phyloP scores from a whole-genome alignment of 2,797 vertebrate genomes.

The Pampus argenteus region DNA sequence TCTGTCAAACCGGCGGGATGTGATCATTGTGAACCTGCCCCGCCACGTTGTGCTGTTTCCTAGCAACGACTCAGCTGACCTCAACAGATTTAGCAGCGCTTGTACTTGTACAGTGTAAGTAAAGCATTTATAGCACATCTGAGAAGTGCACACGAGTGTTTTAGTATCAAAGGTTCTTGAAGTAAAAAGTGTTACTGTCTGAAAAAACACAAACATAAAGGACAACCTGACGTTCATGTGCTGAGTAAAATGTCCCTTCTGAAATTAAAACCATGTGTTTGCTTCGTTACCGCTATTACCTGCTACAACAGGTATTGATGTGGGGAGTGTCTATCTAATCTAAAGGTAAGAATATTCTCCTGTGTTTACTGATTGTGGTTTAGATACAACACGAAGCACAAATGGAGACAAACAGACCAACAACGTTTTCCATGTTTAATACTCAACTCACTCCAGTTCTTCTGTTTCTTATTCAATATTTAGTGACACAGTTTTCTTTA shows the following conservation, averaged over 20 bases:
- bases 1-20: neutral
- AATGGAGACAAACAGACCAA: too few species aligned
- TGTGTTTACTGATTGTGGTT: conserved; percentile 18
- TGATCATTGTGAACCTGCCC: neutral
- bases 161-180: neutral
- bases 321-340: neutral
- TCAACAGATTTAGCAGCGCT: too few species aligned
- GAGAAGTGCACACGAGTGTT: neutral
- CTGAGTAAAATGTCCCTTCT: conserved; percentile 36
- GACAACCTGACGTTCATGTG: conserved; percentile 1
- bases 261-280: conserved; percentile 23
- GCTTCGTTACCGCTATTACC: conserved; percentile 37
- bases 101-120: too few species aligned
- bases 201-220: neutral
- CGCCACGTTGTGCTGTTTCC: too few species aligned
- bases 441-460: neutral
- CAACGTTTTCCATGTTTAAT: too few species aligned
- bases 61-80: neutral
- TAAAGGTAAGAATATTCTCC: neutral
- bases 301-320: conserved; percentile 16
- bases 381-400: neutral
- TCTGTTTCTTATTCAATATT: neutral
- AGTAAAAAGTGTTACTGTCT: neutral
- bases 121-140: neutral
- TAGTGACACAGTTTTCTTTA: neutral